These are phyloP conservation scores for Luidia sarsii DNA, from an alignment of 53 echinoderm and acorn worm genomes.

Conservation along the genomic window DNA sequence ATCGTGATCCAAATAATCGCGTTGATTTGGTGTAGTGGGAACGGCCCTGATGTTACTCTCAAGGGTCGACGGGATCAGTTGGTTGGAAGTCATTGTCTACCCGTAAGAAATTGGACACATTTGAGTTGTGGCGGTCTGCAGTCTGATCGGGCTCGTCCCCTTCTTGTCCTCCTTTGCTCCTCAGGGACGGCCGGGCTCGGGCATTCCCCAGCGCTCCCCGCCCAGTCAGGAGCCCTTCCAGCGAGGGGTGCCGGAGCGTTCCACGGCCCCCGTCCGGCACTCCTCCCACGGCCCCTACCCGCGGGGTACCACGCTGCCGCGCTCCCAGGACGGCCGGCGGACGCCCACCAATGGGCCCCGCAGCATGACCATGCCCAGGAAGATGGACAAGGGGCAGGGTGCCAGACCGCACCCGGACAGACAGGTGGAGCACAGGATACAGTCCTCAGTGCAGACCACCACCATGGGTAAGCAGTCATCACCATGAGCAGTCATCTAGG, in stretches of 20 bases:
- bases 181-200: background rate
- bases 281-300: conserved; percentile 7
- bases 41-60: too few relatives aligned
- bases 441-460: conserved; percentile 25
- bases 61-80: too few relatives aligned
- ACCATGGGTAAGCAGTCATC: conserved; percentile 22
- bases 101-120: too few relatives aligned
- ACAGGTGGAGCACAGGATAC: conserved; percentile 31
- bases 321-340: conserved; percentile 23
- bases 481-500: too few relatives aligned
- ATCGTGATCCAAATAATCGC: too few relatives aligned
- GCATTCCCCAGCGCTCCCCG: conserved; percentile 4
- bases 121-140: too few relatives aligned
- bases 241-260: conserved; percentile 71
- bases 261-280: conserved; percentile 62
- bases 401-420: conserved; percentile 34
- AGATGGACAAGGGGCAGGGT: conserved; percentile 12
- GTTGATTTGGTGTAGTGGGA: too few relatives aligned
- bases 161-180: too few relatives aligned
- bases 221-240: conserved; percentile 85
- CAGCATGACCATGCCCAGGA: conserved; percentile 47
- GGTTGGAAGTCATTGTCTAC: too few relatives aligned
- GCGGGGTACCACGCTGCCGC: conserved; percentile 20
- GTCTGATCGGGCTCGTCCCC: too few relatives aligned
- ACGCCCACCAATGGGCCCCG: conserved; percentile 29